Conservation (phyloP, 1,140 invertebrate genomes). For the Drosophila sp. region DNA sequence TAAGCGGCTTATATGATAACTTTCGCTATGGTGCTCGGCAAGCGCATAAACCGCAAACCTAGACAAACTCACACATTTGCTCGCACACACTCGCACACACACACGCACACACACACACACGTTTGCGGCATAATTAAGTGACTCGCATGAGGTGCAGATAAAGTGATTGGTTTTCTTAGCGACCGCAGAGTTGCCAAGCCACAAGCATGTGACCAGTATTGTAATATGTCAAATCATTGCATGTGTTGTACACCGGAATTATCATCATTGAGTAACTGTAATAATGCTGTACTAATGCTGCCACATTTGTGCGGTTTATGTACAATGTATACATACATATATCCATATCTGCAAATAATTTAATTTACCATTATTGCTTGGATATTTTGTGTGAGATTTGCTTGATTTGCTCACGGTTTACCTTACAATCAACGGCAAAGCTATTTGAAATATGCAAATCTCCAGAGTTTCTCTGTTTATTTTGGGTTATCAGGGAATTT, state of each 20-base stretch:
- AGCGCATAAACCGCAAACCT: slow-evolving; percentile 43
- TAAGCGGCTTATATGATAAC: slow-evolving; percentile 62
- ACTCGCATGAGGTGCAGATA: slow-evolving; percentile 33
- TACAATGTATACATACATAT: no score
- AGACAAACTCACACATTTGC: background rate
- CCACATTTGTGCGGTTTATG: slow-evolving; percentile 2
- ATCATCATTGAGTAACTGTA: background rate
- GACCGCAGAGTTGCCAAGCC: slow-evolving; percentile 38
- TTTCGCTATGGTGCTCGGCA: slow-evolving; percentile 39
- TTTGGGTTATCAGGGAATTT: background rate
- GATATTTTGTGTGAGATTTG: slow-evolving; percentile 12
- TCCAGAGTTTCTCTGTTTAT: background rate
- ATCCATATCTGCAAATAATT: slow-evolving; percentile 9
- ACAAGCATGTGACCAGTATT: slow-evolving; percentile 26
- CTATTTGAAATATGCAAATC: slow-evolving; percentile 9
- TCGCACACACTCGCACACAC: slow-evolving; percentile 1
- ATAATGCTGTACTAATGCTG: slow-evolving; percentile 20
- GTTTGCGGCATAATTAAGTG: slow-evolving; percentile 43
- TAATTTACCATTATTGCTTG: slow-evolving; percentile 25
- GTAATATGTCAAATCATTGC: slow-evolving; percentile 36
- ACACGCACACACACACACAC: background rate
- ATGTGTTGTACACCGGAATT: slow-evolving; percentile 6
- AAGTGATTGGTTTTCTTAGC: slow-evolving; percentile 40
- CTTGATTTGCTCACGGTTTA: slow-evolving; percentile 8
- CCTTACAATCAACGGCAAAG: background rate